Evolutionary conservation across 2,888 invertebrate genomes (phyloP), one percentile per base, ranked within the genome.

Genomic region (Monoplex corrugatus): DNA sequence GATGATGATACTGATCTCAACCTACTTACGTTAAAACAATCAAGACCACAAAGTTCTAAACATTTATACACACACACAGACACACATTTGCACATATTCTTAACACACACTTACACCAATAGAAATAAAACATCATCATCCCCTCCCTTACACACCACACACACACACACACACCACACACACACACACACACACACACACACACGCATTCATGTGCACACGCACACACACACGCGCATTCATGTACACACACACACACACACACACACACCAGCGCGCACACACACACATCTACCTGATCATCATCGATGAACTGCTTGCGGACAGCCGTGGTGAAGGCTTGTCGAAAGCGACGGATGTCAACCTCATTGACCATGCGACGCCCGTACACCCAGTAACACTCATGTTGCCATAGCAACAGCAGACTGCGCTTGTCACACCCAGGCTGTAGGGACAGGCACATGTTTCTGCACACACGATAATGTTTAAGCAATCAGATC

Each of bases 361-460:
- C 96, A 2, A 96, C 95, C 68, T 95, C 95, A 88, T 93, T 95
- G 63, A 95, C 94, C 95, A 96, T 95, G 35, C 96, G 92, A 85
- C 93, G 94, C 0, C 95, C 95, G 90, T 95, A 96, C 86, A 95
- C 93, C 96, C 96, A 96, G 92, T 94, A 93, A 91, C 95, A 95
- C 90, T 96, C 96, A 91, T 96, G 95, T 92, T 95, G 95, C 96
- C 96, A 96, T 88, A 96, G 94, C 91, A 95, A 93, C 92, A 96
- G 91, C 32, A 96, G 90, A 83, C 92, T 93, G 78, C 94, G 94
- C 90, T 92, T 93, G 63, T 91, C 88, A 88, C 95, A 95, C 45
- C 93, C 94, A 28, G 95, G 95, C 87, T 93, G 93, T 68, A 95
- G 92, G 35, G 96, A 96, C 84, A 96, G 91, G 90, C 95, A 95